Conservation (phyloP, 2,797 vertebrate genomes). For the Thalassophryne amazonica region DNA sequence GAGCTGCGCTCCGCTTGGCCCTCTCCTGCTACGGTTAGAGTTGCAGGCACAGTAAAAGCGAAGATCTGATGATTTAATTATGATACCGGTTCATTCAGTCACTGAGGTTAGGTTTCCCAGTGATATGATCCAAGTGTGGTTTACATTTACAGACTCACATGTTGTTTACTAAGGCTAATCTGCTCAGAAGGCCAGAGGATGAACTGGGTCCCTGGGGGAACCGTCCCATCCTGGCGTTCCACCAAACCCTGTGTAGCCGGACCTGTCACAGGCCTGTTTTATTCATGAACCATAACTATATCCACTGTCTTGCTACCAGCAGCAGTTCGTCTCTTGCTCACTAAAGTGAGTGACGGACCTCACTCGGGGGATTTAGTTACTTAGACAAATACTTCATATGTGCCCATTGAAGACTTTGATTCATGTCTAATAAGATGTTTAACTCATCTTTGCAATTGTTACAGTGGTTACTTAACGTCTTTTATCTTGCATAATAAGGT, state of each 20-base stretch:
- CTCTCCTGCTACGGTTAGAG: slow-evolving; percentile 81
- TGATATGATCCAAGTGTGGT: slow-evolving; percentile 68
- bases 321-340: slow-evolving; percentile 42
- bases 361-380: slow-evolving; percentile 82
- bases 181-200: slow-evolving; percentile 78
- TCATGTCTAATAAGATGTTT: slow-evolving; percentile 78
- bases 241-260: slow-evolving; percentile 7
- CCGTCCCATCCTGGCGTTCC: slow-evolving; percentile 27
- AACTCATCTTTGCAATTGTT: slow-evolving; percentile 30
- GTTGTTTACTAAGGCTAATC: slow-evolving; percentile 82
- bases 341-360: slow-evolving; percentile 82
- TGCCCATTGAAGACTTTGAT: slow-evolving; percentile 81
- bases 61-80: slow-evolving; percentile 96
- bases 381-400: slow-evolving; percentile 77
- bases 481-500: too few species aligned
- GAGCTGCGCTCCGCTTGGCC: slow-evolving; percentile 66
- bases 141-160: slow-evolving; percentile 81
- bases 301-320: slow-evolving; percentile 48
- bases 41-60: slow-evolving; percentile 84
- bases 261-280: slow-evolving; percentile 70
- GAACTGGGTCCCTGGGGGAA: slow-evolving; percentile 45
- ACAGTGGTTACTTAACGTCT: slow-evolving; percentile 31
- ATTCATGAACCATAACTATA: slow-evolving; percentile 73
- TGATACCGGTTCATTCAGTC: slow-evolving; percentile 88
- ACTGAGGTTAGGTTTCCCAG: slow-evolving; percentile 84